Percentiles rank a stretch among this genome's conserved stretches.
Evolutionary conservation across 2,797 vertebrate species (phyloP).

Genomic region (Melanotaenia maccullochi): DNA sequence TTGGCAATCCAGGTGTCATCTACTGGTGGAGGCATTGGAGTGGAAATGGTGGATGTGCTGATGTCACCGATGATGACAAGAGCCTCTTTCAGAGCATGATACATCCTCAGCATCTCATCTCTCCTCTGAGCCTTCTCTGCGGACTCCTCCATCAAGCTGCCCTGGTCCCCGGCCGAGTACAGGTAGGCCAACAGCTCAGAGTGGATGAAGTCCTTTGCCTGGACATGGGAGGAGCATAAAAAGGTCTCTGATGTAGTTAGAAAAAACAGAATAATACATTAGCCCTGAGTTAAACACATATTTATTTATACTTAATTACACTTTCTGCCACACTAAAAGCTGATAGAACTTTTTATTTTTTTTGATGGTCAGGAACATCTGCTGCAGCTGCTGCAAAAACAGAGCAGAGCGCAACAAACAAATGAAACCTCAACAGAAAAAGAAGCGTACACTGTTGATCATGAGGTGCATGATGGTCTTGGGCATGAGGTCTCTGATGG

Average conservation of each 20-base stretch:
- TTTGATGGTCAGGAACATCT: too few relatives aligned
- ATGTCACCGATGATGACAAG: conserved; percentile 94
- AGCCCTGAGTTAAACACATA: background rate
- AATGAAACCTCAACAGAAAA: background rate
- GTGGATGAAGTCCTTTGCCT: conserved; percentile 98
- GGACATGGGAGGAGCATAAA: conserved; percentile 6
- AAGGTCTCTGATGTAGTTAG: background rate
- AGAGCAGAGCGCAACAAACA: background rate
- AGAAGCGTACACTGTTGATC: conserved; percentile 89
- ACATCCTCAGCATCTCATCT: conserved; percentile 94
- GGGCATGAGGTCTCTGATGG: conserved; percentile 96
- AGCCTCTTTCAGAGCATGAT: conserved; percentile 91
- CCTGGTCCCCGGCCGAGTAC: conserved; percentile 90
- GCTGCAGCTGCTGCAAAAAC: background rate
- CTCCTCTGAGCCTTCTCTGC: conserved; percentile 92
- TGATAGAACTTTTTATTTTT: background rate
- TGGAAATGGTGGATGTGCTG: conserved; percentile 92
- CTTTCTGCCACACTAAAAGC: background rate
- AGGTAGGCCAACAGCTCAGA: conserved; percentile 93
- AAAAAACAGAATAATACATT: background rate
- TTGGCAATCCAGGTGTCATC: conserved; percentile 89
- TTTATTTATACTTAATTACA: background rate
- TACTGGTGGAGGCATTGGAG: conserved; percentile 90
- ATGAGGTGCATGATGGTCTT: conserved; percentile 99
- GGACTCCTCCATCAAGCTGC: conserved; percentile 95